A percentile compares a stretch with the other conserved stretches of the same genome.
Conservation (phyloP, 2,888 invertebrate genomes). For the Deladenus siricidicola region DNA sequence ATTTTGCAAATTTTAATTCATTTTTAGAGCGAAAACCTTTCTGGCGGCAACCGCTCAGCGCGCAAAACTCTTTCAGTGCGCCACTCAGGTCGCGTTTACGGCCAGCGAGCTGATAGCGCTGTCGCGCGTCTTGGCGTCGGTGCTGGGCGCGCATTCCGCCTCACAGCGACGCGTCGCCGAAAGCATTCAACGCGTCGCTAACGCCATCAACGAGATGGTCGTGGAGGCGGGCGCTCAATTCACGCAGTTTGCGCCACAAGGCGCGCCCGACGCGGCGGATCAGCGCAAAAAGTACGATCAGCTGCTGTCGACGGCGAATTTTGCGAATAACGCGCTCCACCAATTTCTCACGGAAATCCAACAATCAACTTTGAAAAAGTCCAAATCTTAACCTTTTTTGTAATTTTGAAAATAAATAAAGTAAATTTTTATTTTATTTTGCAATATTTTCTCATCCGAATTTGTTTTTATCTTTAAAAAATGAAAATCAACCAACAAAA, state of each 20-base stretch:
- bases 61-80: not conserved
- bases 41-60: not conserved
- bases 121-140: slow-evolving; percentile 11
- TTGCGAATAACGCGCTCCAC: slow-evolving; percentile 5
- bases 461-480: too few species aligned
- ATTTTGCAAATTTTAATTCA: not conserved
- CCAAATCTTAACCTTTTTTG: not conserved
- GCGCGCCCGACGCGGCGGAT: not conserved
- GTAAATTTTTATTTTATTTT: not conserved
- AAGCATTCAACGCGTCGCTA: slow-evolving; percentile 5
- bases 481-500: too few species aligned
- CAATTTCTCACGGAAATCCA: slow-evolving; percentile 6
- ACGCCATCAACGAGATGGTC: slow-evolving; percentile 2
- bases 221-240: slow-evolving; percentile 1
- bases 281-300: slow-evolving; percentile 6
- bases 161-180: slow-evolving; percentile 12
- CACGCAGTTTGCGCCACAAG: not conserved
- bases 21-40: slow-evolving; percentile 13
- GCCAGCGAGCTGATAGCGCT: slow-evolving; percentile 18
- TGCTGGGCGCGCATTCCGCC: slow-evolving; percentile 10
- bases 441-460: too few species aligned
- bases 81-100: slow-evolving; percentile 3
- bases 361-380: not conserved
- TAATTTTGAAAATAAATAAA: not conserved
- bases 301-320: slow-evolving; percentile 5